phyloP scores from a whole-genome alignment of 2,113 vertebrate species.

The Chascanopsetta lugubris region DNA sequence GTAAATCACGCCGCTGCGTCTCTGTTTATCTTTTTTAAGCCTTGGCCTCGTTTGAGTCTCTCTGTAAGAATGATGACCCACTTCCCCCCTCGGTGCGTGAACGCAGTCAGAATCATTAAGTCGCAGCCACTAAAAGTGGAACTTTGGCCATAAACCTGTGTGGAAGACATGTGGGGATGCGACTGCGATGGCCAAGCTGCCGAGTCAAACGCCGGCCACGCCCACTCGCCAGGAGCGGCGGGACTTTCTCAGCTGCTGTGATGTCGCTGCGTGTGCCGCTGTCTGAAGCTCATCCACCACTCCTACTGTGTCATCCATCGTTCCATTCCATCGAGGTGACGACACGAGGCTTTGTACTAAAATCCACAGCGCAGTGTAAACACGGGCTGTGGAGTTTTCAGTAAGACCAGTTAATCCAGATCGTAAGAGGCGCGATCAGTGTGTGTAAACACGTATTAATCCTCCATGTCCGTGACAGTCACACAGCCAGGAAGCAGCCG shows the following conservation, averaged over 20 bases:
- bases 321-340: no score
- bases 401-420: background rate
- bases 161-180: background rate
- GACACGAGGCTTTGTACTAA: background rate
- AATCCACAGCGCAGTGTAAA: background rate
- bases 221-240: background rate
- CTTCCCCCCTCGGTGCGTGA: slow-evolving; percentile 22
- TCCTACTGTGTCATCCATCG: no score
- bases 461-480: background rate
- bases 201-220: background rate
- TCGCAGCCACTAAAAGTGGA: slow-evolving; percentile 23
- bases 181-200: background rate
- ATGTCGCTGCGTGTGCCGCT: no score
- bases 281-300: no score
- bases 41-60: slow-evolving; percentile 41
- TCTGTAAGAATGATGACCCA: slow-evolving; percentile 46
- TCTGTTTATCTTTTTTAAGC: slow-evolving; percentile 45
- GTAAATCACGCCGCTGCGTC: slow-evolving; percentile 9
- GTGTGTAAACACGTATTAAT: background rate
- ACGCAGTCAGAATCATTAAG: slow-evolving; percentile 42
- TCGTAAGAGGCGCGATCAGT: background rate
- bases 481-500: background rate
- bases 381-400: no score
- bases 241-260: no score
- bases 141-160: slow-evolving; percentile 4